Conservation (phyloP, 2,888 invertebrate species). For the Dasypolia templi region DNA sequence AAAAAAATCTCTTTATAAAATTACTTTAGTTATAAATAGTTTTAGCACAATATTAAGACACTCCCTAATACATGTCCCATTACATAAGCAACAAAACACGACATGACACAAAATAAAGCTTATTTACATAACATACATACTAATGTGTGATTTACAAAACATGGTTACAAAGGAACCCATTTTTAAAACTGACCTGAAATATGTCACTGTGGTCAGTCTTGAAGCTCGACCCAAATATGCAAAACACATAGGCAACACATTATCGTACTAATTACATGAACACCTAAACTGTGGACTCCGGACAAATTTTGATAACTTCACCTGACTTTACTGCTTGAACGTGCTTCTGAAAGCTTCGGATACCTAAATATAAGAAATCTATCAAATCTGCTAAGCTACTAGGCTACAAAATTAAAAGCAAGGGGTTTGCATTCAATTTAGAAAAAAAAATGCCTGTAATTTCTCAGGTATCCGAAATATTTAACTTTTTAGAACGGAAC, state of each 20-base stretch:
- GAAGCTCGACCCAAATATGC: constrained; percentile 80
- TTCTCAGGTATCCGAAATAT: not conserved
- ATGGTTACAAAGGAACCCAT: constrained; percentile 74
- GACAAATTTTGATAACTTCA: not conserved
- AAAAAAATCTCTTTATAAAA: no score
- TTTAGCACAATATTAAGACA: constrained; percentile 8
- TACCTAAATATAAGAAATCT: not conserved
- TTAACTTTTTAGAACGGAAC: not conserved
- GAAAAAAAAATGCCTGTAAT: not conserved
- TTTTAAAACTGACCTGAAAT: constrained; percentile 75
- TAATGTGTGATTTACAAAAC: constrained; percentile 70
- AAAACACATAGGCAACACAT: constrained; percentile 70
- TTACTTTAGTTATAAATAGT: no score
- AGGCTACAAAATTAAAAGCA: not conserved
- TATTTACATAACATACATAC: constrained; percentile 50
- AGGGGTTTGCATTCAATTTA: not conserved
- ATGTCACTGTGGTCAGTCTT: constrained; percentile 75
- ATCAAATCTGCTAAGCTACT: not conserved
- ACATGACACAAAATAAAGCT: constrained; percentile 41
- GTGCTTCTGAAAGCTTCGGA: not conserved
- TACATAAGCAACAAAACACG: constrained; percentile 8
- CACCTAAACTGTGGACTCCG: constrained; percentile 64
- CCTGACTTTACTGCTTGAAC: not conserved
- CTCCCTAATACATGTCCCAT: constrained; percentile 31
- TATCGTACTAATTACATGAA: constrained; percentile 74